phyloP scores from a whole-genome alignment of 2,797 vertebrate genomes.

The Sebastiscus albofasciatus region DNA sequence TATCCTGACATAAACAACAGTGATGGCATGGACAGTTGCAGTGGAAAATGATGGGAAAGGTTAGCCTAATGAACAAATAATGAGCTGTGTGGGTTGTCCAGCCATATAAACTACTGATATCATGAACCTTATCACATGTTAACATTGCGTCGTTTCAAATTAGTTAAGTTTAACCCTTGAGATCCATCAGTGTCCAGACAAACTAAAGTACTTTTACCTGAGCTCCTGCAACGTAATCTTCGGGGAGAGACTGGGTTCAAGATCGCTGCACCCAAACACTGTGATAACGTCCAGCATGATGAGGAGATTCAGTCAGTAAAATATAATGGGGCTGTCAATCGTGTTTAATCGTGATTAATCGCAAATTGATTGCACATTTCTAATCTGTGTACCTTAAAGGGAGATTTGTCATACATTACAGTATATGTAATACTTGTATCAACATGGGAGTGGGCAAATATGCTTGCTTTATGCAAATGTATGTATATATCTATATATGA shows the following conservation, averaged over 20 bases:
- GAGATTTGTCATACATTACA: no score
- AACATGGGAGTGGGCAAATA: no score
- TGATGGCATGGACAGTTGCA: not conserved
- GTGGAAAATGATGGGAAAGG: constrained; percentile 24
- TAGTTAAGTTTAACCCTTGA: not conserved
- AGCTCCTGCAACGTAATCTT: not conserved
- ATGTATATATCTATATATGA: no score
- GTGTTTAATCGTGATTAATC: not conserved
- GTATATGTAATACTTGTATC: no score
- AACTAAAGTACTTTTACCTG: not conserved
- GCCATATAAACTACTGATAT: not conserved
- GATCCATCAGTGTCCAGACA: not conserved
- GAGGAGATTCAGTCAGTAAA: not conserved
- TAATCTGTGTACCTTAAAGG: no score
- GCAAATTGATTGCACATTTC: no score
- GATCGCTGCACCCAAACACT: not conserved
- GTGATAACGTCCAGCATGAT: not conserved
- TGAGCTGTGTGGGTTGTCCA: constrained; percentile 18
- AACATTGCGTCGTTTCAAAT: not conserved
- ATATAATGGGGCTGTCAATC: no score
- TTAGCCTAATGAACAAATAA: constrained; percentile 47
- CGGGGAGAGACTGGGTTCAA: not conserved
- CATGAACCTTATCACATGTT: constrained; percentile 4
- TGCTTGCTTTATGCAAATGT: no score
- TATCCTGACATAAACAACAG: constrained; percentile 17